Conservation (phyloP, 2,113 vertebrate genomes). For the Glaucomys volans region DNA sequence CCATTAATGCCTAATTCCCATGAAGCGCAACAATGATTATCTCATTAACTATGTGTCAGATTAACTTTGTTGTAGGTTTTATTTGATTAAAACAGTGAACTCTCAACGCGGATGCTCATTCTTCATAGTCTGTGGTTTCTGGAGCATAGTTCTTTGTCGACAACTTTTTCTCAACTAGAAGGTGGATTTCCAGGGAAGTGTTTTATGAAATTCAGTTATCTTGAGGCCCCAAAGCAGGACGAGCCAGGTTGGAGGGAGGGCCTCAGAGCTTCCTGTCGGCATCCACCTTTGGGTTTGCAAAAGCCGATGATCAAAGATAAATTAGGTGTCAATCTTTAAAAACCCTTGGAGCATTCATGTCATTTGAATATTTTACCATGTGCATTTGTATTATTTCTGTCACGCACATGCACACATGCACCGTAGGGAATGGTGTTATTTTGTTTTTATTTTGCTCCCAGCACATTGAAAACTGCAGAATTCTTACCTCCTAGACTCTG, state of each 20-base stretch:
- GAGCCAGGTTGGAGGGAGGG: background rate
- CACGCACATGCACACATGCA: background rate
- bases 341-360: background rate
- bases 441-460: constrained; percentile 11
- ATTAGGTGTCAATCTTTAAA: background rate
- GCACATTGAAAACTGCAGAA: constrained; percentile 69
- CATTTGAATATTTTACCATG: background rate
- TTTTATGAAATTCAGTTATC: background rate
- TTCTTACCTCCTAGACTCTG: constrained; percentile 57
- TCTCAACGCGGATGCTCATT: background rate
- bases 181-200: background rate
- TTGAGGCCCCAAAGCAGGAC: background rate
- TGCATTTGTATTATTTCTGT: background rate
- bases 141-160: background rate
- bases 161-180: background rate
- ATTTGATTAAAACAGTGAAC: constrained; percentile 68
- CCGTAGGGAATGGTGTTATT: background rate
- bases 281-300: background rate
- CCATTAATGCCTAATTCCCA: constrained; percentile 68
- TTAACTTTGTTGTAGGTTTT: constrained; percentile 64
- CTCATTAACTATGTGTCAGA: constrained; percentile 73
- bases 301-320: background rate
- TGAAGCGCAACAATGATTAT: constrained; percentile 65
- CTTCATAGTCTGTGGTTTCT: background rate
- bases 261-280: accelerated